These are phyloP conservation scores for Conus betulinus DNA, from an alignment of 1,140 invertebrate species.

Conservation along the genomic window DNA sequence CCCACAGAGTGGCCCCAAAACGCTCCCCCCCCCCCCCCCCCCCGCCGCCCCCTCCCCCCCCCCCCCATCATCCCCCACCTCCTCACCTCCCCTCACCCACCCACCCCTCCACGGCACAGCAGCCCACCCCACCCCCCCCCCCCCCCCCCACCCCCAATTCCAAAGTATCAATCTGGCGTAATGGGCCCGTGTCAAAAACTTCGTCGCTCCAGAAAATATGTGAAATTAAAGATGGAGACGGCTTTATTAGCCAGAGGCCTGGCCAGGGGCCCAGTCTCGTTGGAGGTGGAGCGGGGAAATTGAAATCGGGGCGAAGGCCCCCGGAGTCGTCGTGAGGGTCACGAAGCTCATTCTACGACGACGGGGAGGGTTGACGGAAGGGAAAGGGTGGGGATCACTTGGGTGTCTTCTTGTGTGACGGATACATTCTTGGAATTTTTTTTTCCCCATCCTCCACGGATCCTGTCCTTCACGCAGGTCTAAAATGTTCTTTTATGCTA, in stretches of 20 bases:
- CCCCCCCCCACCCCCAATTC: neutral
- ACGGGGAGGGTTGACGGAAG: neutral
- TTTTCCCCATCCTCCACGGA: too few species aligned
- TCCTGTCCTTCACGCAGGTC: too few species aligned
- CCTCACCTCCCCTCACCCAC: too few species aligned
- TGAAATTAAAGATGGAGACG: constrained; percentile 37
- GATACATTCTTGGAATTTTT: too few species aligned
- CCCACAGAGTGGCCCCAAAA: neutral
- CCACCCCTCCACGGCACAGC: neutral
- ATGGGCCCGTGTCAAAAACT: constrained; percentile 39
- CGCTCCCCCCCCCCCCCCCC: neutral
- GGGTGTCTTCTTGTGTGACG: too few species aligned
- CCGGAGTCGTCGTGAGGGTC: constrained; percentile 16
- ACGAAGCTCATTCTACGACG: constrained; percentile 24
- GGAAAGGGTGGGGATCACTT: neutral
- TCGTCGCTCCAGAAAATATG: constrained; percentile 39
- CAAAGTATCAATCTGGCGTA: constrained; percentile 35
- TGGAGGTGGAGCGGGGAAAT: constrained; percentile 27
- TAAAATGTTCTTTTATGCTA: too few species aligned
- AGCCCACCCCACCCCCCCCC: neutral
- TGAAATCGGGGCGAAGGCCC: constrained; percentile 31
- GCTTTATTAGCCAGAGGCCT: constrained; percentile 33
- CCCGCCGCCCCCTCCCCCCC: neutral
- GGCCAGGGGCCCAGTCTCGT: neutral
- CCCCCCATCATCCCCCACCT: too few species aligned